Evolutionary conservation across 1,140 invertebrate species (phyloP).

Genomic region (Lordiphosa mommai): DNA sequence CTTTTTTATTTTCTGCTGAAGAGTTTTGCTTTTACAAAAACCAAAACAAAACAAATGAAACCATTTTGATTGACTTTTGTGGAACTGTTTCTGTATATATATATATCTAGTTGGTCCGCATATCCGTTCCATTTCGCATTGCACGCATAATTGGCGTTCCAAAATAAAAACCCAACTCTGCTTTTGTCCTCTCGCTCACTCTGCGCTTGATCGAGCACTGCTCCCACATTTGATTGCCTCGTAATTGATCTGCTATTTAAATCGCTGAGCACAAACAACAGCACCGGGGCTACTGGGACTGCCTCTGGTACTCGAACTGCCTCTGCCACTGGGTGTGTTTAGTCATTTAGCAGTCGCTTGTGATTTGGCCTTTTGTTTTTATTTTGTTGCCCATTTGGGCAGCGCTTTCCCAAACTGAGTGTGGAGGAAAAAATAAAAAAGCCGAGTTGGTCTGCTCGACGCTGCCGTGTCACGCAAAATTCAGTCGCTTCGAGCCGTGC

Average conservation of each 20-base stretch:
- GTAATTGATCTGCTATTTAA: conserved; percentile 75
- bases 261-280: too few species aligned
- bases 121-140: conserved; percentile 76
- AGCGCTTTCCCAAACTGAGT: conserved; percentile 22
- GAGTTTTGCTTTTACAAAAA: conserved; percentile 32
- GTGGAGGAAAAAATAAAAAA: too few species aligned
- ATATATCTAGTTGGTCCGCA: conserved; percentile 62
- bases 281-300: conserved; percentile 16
- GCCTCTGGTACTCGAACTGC: neutral
- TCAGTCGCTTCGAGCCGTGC: conserved; percentile 74
- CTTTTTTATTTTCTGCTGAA: conserved; percentile 36
- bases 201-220: conserved; percentile 62
- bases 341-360: conserved; percentile 52
- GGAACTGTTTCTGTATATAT: conserved; percentile 17
- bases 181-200: conserved; percentile 13
- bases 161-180: conserved; percentile 16
- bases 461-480: conserved; percentile 72
- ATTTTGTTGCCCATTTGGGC: conserved; percentile 14
- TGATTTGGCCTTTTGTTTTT: conserved; percentile 51
- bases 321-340: conserved; percentile 64
- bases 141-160: conserved; percentile 74
- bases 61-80: conserved; percentile 55
- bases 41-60: conserved; percentile 25
- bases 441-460: conserved; percentile 57
- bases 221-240: conserved; percentile 54